Base-by-base conservation (phyloP, 2,888 invertebrate species). In the Plebejus melissa region DNA sequence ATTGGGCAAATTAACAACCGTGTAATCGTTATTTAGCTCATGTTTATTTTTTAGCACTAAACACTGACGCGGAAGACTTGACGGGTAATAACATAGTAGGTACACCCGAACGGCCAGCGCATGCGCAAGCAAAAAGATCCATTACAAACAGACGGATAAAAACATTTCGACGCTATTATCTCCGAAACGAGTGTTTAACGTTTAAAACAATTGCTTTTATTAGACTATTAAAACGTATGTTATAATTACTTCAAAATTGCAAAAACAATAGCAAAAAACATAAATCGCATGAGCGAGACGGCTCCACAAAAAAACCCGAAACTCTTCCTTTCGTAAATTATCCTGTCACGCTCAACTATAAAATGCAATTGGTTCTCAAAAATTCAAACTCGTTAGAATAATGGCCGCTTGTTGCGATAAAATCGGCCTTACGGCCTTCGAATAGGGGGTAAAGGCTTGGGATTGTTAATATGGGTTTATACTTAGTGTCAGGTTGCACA, bases 271-370 rank as follows among this genome's bases (percentile, higher is more conserved):
- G 69, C 76, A 81, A 84, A 88, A 88, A 88, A 88, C 87, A 84
- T 82, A 81, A 83, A 85, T 87, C 86, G 87, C 85, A 87, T 86
- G 90, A 88, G 88, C 87, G 87, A 86, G 85, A 80, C 83, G 79
- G 80, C 79, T 77, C 76, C 69, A 77, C 79, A 82, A 83, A 85
- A 87, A 85, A 87, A 85, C 78, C 78, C 76, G 78, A 80, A 80
- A 86, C 84, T 87, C 87, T 87, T 87, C 88, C 90, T 88, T 91
- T 88, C 89, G 85, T 90, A 92, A 91, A 93, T 93, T 92, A 93
- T 92, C 91, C 93, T 93, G 93, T 93, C 93, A 93, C 90, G 92
- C 88, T 91, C 87, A 88, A 86, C 91, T 91, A 92, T 92, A 91
- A 91, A 91, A 90, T 91, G 91, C 93, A 93, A 93, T 93, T 93